phyloP scores from a whole-genome alignment of 2,888 invertebrate genomes.

The Gisinianus flammeolus region DNA sequence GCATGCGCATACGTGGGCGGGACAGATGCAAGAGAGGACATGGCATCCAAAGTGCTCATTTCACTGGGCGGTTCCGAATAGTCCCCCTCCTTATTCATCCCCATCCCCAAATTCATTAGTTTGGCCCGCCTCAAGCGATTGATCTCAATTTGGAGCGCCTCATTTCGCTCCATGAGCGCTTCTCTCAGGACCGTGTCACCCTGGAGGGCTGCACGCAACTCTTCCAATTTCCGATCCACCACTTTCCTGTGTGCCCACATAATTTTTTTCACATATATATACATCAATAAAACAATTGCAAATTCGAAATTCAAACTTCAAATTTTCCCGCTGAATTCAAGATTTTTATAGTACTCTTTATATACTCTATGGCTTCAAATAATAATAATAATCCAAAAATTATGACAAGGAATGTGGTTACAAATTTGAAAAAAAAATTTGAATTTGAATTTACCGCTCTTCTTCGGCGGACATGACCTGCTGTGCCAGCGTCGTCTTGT shows the following conservation, averaged over 20 bases:
- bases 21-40: constrained; percentile 37
- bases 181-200: constrained; percentile 49
- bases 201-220: constrained; percentile 49
- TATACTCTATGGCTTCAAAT: no score
- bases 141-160: constrained; percentile 51
- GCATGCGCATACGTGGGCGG: constrained; percentile 2
- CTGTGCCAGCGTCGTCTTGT: constrained; percentile 47
- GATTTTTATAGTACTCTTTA: no score
- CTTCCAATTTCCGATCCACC: constrained; percentile 52
- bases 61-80: constrained; percentile 35
- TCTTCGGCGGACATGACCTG: constrained; percentile 53
- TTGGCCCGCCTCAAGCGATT: constrained; percentile 48
- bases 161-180: constrained; percentile 53
- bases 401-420: no score
- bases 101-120: constrained; percentile 33
- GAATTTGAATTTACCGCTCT: constrained; percentile 46
- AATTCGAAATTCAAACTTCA: no score
- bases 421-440: no score
- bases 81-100: constrained; percentile 19
- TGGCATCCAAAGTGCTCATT: constrained; percentile 34
- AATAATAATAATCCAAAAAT: no score
- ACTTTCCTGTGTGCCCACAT: constrained; percentile 42
- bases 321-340: no score
- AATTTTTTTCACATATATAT: not conserved
- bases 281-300: no score